Evolutionary conservation across 2,113 vertebrate species (phyloP), one percentile per base, ranked within the genome.

Genomic region (Stigmatopora argus): DNA sequence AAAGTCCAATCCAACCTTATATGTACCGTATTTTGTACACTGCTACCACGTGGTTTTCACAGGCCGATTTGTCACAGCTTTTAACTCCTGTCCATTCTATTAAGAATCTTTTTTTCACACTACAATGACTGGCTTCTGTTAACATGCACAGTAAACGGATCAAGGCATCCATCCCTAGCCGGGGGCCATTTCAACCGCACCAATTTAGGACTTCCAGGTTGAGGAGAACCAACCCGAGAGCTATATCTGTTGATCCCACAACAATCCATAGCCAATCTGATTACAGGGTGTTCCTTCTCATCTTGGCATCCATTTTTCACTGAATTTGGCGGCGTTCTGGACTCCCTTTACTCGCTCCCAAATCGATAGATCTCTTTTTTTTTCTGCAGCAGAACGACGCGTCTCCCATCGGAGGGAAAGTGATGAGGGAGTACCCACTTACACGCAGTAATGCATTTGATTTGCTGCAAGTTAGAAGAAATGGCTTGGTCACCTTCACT

Each of bases 351-450:
- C 78, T 72, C 65, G 47, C 48, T 35, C 64, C 64, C n/a, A 65
- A 78, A 88, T 86, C 87, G 81, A 87, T 91, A 80, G 67, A 70
- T 60, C 73, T 82, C 66, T 31, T 72, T 82, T 80, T 85, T 75
- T 74, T 47, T 23, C 68, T 69, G 73, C 70, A 31, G 70, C 68
- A 75, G 74, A 72, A 70, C 73, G 74, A 78, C 65, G 72, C 67
- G 64, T 10, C 67, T 62, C 57, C 6, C 34, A 38, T 75, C 41
- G 41, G 62, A 1, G 53, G 12, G 72, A 66, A 73, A 79, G 61
- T 67, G 73, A 80, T 74, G 73, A 81, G 65, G 13, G 73, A 70
- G 2, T 47, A 44, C 7, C 61, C 61, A 8, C 71, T 61, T 67
- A 12, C 67, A 70, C 77, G 73, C 65, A 73, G 79, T 78, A 79